Evolutionary conservation across 2,888 invertebrate genomes (phyloP), one percentile per base, ranked within the genome.

Genomic region (Rapana venosa): DNA sequence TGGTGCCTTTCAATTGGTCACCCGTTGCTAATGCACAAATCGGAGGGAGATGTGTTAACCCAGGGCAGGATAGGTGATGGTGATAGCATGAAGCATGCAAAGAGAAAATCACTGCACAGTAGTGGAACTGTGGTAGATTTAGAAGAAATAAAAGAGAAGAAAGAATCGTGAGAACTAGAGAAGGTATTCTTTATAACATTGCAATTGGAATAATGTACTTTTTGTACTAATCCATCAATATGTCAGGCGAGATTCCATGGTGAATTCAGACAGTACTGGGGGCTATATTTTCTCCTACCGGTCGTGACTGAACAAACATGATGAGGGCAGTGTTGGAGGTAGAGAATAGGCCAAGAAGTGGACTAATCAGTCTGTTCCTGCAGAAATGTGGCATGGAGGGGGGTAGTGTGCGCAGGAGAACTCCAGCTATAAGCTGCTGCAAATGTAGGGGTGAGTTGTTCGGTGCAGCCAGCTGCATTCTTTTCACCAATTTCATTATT

Each of bases 371-470:
- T 6, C 13, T 15, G 17, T 26, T 79, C 17, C 32, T 79, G 17
- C 77, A 79, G 32, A 79, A 79, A 79, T 32, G 32, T 17, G 32
- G 32, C 13, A 83, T 83, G 22, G 81, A 22, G 22, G 81, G 81
- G 30, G 47, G 81, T 47, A 36, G 26, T 83, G 13, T 83, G 36
- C 81, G 81, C 20, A 5, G 47, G 47, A 83, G 81, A 47, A 26
- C 81, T 47, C 47, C 47, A 22, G 47, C 22, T 0, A 2, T 47
- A 47, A 47, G 81, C 30, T 83, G 81, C 81, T 83, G 81, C 26
- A 83, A 47, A 83, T 83, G 81, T 83, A 83, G 81, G 11, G 81
- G 81, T 83, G 47, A 83, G 36, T n/a, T 83, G 81, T 79, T n/a
- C 74, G 74, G 26, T 26, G 8, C 74, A 26, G 74, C 11, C 11